A percentile compares a stretch with the other conserved stretches of the same genome.
phyloP scores from a whole-genome alignment of 2,797 vertebrate genomes.

The Ctenopoma kingsleyae region DNA sequence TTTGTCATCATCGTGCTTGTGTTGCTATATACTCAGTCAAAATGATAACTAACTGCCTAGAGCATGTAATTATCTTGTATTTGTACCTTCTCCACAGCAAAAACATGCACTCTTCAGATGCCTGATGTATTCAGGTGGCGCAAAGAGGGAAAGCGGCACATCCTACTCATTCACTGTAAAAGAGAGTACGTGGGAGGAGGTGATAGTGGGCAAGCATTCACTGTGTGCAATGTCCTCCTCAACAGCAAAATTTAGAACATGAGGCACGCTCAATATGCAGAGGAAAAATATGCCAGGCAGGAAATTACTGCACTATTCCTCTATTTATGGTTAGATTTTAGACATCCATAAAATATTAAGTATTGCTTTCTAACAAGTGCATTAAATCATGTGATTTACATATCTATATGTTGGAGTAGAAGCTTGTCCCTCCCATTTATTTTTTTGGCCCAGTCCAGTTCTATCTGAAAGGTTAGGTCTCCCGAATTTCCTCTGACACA shows the following conservation, averaged over 20 bases:
- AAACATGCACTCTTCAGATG: constrained; percentile 31
- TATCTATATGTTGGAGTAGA: constrained; percentile 32
- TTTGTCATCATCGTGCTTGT: constrained; percentile 30
- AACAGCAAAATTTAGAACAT: constrained; percentile 70
- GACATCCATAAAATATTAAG: constrained; percentile 18
- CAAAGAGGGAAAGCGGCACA: constrained; percentile 64
- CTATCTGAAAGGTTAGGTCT: constrained; percentile 51
- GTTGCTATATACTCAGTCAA: constrained; percentile 12
- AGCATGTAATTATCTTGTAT: constrained; percentile 36
- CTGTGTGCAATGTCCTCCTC: constrained; percentile 72
- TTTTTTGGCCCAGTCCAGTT: constrained; percentile 43
- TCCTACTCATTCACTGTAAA: constrained; percentile 74
- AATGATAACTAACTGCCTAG: neutral
- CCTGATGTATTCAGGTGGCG: constrained; percentile 61
- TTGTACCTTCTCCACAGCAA: constrained; percentile 26
- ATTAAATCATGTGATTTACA: constrained; percentile 10
- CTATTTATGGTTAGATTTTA: constrained; percentile 31
- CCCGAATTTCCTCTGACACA: constrained; percentile 69
- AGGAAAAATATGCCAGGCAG: constrained; percentile 55
- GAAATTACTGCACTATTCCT: constrained; percentile 44
- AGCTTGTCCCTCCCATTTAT: constrained; percentile 51
- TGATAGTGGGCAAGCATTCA: constrained; percentile 71
- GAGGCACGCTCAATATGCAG: constrained; percentile 59
- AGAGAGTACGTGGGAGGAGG: constrained; percentile 80
- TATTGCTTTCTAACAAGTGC: neutral